These are phyloP conservation scores for Habrosyne pyritoides DNA, from an alignment of 2,888 invertebrate species.

Conservation along the genomic window DNA sequence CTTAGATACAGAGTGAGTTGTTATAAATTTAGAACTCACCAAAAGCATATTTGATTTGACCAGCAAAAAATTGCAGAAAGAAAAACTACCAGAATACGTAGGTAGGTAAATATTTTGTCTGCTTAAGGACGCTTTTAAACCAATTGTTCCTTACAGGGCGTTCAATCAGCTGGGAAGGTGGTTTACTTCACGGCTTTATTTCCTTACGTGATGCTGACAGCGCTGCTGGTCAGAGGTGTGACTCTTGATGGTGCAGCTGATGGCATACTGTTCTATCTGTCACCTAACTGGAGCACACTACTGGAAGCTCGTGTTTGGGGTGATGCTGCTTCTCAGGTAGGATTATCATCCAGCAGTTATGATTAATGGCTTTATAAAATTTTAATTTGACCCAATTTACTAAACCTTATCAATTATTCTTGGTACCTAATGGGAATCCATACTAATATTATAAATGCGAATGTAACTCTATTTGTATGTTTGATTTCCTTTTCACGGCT, in stretches of 20 bases:
- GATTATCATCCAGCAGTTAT: background rate
- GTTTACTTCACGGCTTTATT: conserved; percentile 89
- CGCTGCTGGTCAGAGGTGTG: conserved; percentile 85
- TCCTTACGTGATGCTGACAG: conserved; percentile 88
- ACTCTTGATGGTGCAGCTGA: conserved; percentile 87
- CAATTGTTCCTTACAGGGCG: conserved; percentile 78
- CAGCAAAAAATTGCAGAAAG: too few relatives aligned
- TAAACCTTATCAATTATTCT: too few relatives aligned
- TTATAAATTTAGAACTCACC: too few relatives aligned
- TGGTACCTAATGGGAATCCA: too few relatives aligned
- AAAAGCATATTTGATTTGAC: too few relatives aligned
- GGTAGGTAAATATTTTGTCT: too few relatives aligned
- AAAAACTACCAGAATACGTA: too few relatives aligned
- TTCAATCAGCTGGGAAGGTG: conserved; percentile 95
- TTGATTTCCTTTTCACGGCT: too few relatives aligned
- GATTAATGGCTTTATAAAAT: background rate
- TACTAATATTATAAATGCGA: too few relatives aligned
- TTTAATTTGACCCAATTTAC: background rate
- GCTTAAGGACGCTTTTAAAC: background rate
- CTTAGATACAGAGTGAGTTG: too few relatives aligned
- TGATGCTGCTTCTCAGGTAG: conserved; percentile 89
- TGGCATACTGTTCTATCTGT: conserved; percentile 89
- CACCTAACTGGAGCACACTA: conserved; percentile 88
- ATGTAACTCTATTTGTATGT: too few relatives aligned
- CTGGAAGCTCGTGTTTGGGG: conserved; percentile 89